Percentiles rank a stretch among this genome's conserved stretches.
Conservation (phyloP, 2,797 vertebrate species). For the Salmo trutta region DNA sequence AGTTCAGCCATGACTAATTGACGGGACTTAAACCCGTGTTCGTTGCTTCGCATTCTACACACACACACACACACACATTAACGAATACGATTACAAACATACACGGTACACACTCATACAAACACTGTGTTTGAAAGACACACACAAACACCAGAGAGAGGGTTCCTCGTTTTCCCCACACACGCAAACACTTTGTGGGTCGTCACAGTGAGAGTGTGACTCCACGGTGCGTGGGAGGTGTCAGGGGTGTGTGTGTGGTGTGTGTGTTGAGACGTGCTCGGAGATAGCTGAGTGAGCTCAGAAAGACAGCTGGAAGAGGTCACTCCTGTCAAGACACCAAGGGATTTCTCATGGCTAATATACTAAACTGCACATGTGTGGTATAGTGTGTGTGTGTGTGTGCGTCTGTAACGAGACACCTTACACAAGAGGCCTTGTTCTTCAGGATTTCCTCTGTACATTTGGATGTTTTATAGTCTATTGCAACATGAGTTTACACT, state of each 20-base stretch:
- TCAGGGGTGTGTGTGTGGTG: background rate
- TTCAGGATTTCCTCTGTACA: background rate
- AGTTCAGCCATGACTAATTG: constrained; percentile 36
- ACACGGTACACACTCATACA: background rate
- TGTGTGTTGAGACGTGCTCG: constrained; percentile 11
- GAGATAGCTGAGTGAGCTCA: constrained; percentile 11
- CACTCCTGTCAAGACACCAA: constrained; percentile 47
- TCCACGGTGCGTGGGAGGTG: background rate
- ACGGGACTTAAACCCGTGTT: constrained; percentile 26
- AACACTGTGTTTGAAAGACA: constrained; percentile 10
- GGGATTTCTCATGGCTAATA: constrained; percentile 64
- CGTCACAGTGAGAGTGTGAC: background rate
- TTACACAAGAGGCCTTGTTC: background rate
- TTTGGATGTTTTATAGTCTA: background rate
- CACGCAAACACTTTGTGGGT: background rate
- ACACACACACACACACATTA: constrained; percentile 4
- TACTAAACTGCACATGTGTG: constrained; percentile 58
- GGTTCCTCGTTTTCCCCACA: background rate
- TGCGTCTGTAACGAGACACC: background rate
- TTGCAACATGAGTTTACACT: background rate
- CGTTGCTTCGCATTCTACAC: background rate
- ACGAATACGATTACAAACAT: background rate
- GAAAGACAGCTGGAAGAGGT: constrained; percentile 71
- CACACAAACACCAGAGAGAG: background rate
- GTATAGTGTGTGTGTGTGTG: constrained; percentile 17